Evolutionary conservation across 2,113 vertebrate species (phyloP).

Genomic region (Scytalopus superciliaris): DNA sequence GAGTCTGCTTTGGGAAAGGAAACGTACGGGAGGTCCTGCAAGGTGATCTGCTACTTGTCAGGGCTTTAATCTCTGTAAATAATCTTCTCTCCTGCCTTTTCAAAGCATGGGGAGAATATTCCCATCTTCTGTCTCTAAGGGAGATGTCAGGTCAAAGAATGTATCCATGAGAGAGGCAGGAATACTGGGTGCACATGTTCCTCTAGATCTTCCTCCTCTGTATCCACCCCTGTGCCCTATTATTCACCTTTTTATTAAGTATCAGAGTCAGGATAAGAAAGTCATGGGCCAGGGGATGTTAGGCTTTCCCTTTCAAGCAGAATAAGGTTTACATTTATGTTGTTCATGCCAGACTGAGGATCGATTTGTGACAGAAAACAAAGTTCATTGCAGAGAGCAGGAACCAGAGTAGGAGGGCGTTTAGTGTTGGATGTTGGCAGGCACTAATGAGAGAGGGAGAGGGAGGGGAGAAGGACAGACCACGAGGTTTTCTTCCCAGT

Average conservation of each 20-base stretch:
- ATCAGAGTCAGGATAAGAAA: not conserved
- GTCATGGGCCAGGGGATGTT: not conserved
- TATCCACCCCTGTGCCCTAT: not conserved
- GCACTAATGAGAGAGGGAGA: not conserved
- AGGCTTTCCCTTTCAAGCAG: not conserved
- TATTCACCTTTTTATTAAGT: not conserved
- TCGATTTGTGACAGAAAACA: not conserved
- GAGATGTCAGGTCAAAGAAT: not conserved
- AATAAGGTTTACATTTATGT: not conserved
- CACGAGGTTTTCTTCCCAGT: not conserved
- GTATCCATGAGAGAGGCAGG: not conserved
- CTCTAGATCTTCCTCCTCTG: not conserved
- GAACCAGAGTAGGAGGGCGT: not conserved
- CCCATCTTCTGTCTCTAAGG: not conserved
- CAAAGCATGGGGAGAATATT: not conserved
- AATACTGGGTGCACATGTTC: not conserved
- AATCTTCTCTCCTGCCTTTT: not conserved
- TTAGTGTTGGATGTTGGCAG: not conserved
- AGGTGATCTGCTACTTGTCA: not conserved
- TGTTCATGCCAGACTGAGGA: not conserved
- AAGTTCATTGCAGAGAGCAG: not conserved
- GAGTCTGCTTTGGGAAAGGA: not conserved
- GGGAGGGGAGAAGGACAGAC: not conserved
- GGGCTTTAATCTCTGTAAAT: not conserved
- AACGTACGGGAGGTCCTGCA: not conserved